Evolutionary conservation across 2,797 vertebrate species (phyloP), one percentile per base, ranked within the genome.

Genomic region (Spatula versicolor): DNA sequence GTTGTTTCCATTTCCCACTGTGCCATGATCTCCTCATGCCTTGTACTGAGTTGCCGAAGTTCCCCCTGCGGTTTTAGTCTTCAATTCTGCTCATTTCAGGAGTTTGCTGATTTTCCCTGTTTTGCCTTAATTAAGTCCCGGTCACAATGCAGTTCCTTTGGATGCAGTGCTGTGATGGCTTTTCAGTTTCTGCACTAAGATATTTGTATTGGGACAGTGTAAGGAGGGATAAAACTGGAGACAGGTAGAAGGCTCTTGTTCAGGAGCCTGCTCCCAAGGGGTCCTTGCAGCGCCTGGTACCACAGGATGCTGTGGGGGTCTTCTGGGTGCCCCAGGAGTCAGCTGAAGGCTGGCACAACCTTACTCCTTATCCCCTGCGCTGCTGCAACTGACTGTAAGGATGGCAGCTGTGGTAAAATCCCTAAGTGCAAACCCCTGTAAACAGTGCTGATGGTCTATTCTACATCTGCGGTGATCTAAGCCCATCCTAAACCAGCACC

Each of bases 121-220:
- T 35, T 30, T 22, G 18, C 25, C 56, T 13, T 18, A 12, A 18
- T 13, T 18, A 12, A 18, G 3, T 59, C 50, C 55, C 37, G 7
- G 15, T 22, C 43, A 5, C 13, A 39, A 12, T 7, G 2, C 0
- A 0, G 31, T 55, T 43, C 37, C 12, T 11, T 21, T 37, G 3
- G 39, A n/a, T 69, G 14, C 28, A 45, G 50, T 28, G 26, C 23
- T 64, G 13, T 14, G n/a, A 1, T 23, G 59, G 30, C 37, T 6
- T 41, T 63, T 33, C 8, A 2, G 2, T 12, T 18, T 12, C 30
- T 37, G 5, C 9, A 1, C 41, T 16, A 52, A 62, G 60, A 21
- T 64, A 19, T 3, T 80, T 30, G 12, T 25, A 48, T 3, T 35
- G 55, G 39, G 20, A 64, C 35, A 6, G 9, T 8, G 19, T 22